Conservation (phyloP, 1,140 invertebrate genomes). For the Drosophila mojavensis region DNA sequence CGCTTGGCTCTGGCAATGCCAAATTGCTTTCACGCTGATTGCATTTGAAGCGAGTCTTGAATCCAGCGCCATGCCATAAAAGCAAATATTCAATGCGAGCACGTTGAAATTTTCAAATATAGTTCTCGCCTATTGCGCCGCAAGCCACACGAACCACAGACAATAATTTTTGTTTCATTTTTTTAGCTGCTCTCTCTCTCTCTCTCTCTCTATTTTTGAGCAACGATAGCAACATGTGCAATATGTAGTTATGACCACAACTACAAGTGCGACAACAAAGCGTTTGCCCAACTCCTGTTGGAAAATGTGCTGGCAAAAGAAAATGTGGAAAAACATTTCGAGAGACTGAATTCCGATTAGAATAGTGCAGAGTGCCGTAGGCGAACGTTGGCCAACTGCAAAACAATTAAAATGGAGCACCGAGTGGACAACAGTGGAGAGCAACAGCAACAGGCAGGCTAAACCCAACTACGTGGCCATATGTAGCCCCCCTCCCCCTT, state of each 20-base stretch:
- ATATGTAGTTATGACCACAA: constrained; percentile 41
- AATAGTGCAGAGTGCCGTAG: constrained; percentile 7
- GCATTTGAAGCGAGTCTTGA: background rate
- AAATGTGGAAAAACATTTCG: constrained; percentile 14
- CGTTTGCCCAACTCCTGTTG: background rate
- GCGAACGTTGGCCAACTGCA: constrained; percentile 24
- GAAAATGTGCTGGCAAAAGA: constrained; percentile 36
- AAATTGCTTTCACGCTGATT: background rate
- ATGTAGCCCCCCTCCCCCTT: background rate
- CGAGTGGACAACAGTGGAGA: constrained; percentile 3
- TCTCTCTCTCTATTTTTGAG: too few species aligned
- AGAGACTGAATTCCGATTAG: constrained; percentile 28
- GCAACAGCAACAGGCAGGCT: constrained; percentile 34
- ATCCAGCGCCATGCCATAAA: background rate
- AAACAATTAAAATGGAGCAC: constrained; percentile 62
- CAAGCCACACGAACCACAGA: constrained; percentile 7
- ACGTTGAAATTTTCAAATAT: constrained; percentile 4
- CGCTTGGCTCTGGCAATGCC: background rate
- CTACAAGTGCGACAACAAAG: constrained; percentile 12
- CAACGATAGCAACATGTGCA: constrained; percentile 37
- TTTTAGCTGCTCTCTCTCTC: too few species aligned
- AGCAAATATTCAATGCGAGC: background rate
- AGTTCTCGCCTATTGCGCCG: background rate
- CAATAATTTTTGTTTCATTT: too few species aligned
- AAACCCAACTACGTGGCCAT: constrained; percentile 9